Conservation (phyloP, 2,888 invertebrate genomes). For the Drosophila austrosaltans region DNA sequence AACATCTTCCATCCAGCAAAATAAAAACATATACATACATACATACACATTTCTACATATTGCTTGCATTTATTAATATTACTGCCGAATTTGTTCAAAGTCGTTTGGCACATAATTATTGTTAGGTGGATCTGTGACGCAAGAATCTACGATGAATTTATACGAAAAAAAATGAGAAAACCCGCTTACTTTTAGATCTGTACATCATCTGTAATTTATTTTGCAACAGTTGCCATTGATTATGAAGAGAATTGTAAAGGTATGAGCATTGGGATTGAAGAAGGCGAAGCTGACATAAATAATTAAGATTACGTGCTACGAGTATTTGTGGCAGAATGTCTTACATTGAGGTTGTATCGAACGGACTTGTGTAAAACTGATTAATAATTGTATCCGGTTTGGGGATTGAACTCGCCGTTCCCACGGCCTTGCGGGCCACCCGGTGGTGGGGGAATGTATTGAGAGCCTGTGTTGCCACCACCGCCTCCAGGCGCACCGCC, state of each 20-base stretch:
- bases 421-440: conserved; percentile 73
- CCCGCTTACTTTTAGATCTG: too few relatives aligned
- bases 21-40: too few relatives aligned
- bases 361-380: conserved; percentile 2
- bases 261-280: not conserved
- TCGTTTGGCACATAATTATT: too few relatives aligned
- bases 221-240: not conserved
- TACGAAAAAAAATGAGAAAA: too few relatives aligned
- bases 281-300: conserved; percentile 6
- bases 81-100: too few relatives aligned
- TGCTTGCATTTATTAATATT: too few relatives aligned
- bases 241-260: not conserved
- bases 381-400: conserved; percentile 84
- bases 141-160: too few relatives aligned
- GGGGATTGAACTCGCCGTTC: conserved; percentile 83
- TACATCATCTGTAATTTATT: not conserved
- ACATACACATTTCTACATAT: too few relatives aligned
- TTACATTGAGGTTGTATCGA: conserved; percentile 53
- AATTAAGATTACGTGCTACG: conserved; percentile 30
- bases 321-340: conserved; percentile 73
- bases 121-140: too few relatives aligned
- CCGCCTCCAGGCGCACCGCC: conserved; percentile 22
- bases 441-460: conserved; percentile 61
- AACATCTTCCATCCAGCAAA: too few relatives aligned
- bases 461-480: conserved; percentile 68